phyloP scores from a whole-genome alignment of 2,113 vertebrate genomes.

The Gulo gulo region DNA sequence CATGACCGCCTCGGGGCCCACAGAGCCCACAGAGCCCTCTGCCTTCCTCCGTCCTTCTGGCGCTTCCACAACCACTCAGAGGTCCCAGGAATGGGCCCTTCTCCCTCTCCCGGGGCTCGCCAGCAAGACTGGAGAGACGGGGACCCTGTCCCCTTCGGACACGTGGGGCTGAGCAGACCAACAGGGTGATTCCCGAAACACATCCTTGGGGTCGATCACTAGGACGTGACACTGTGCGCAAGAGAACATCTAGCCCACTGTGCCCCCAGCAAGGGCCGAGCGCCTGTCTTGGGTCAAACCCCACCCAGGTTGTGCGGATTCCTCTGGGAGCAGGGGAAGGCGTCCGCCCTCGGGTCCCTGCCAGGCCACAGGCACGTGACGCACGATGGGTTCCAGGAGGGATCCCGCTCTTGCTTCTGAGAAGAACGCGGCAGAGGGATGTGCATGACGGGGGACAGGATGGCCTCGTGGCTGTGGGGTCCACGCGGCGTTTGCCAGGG shows the following conservation, averaged over 20 bases:
- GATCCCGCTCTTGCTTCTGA: fast-evolving
- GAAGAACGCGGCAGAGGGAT: fast-evolving
- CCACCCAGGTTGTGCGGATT: fast-evolving
- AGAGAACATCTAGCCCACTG: fast-evolving
- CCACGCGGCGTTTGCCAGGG: fast-evolving
- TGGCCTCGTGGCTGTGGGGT: fast-evolving
- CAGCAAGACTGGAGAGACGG: not conserved
- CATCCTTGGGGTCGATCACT: fast-evolving
- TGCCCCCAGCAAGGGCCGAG: not conserved
- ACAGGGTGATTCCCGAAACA: too few relatives aligned
- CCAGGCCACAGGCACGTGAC: fast-evolving
- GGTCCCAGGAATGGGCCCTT: fast-evolving
- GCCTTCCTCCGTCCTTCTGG: not conserved
- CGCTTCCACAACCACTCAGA: not conserved
- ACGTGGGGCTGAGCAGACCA: not conserved
- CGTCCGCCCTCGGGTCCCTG: not conserved
- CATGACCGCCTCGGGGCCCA: not conserved
- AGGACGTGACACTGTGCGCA: fast-evolving
- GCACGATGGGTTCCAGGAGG: fast-evolving
- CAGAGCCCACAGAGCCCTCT: fast-evolving
- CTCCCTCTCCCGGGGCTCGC: not conserved
- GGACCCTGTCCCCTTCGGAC: not conserved
- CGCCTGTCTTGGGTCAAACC: fast-evolving
- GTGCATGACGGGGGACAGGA: fast-evolving
- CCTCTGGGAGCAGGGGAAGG: fast-evolving